phyloP scores from a whole-genome alignment of 2,113 vertebrate genomes.

The Amia ocellicauda region DNA sequence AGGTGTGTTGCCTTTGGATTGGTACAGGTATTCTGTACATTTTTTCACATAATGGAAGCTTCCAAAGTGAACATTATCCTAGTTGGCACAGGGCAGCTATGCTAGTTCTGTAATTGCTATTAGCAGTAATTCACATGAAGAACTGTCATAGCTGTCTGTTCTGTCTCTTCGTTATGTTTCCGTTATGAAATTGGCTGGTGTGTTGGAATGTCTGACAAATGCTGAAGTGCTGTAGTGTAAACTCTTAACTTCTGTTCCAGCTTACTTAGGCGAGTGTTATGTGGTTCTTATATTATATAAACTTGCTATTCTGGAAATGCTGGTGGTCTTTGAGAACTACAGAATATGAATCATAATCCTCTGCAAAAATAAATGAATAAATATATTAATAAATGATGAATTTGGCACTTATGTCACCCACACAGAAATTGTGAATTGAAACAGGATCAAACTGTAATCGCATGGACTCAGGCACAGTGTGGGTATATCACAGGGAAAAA shows the following conservation, averaged over 20 bases:
- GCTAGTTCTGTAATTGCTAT: background rate
- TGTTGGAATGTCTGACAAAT: background rate
- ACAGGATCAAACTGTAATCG: background rate
- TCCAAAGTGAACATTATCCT: no score
- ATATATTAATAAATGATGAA: constrained; percentile 4
- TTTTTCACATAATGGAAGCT: no score
- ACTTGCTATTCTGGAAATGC: constrained; percentile 15
- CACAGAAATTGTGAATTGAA: background rate
- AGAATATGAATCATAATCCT: constrained; percentile 17
- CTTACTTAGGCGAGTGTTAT: constrained; percentile 5
- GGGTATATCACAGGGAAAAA: background rate
- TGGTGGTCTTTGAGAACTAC: constrained; percentile 11
- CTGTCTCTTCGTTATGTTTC: background rate
- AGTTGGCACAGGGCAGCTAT: background rate
- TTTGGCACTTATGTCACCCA: constrained; percentile 1
- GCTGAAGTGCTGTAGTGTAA: background rate
- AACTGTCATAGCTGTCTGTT: background rate
- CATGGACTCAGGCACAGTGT: background rate
- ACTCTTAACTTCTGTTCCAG: background rate
- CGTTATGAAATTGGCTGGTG: background rate
- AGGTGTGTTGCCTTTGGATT: no score
- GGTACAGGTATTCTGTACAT: no score
- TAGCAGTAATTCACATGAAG: constrained; percentile 13
- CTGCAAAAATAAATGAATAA: background rate
- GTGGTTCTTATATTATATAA: constrained; percentile 10